These are phyloP conservation scores for Ceriagrion tenellum DNA, from an alignment of 2,888 invertebrate genomes.

Conservation along the genomic window DNA sequence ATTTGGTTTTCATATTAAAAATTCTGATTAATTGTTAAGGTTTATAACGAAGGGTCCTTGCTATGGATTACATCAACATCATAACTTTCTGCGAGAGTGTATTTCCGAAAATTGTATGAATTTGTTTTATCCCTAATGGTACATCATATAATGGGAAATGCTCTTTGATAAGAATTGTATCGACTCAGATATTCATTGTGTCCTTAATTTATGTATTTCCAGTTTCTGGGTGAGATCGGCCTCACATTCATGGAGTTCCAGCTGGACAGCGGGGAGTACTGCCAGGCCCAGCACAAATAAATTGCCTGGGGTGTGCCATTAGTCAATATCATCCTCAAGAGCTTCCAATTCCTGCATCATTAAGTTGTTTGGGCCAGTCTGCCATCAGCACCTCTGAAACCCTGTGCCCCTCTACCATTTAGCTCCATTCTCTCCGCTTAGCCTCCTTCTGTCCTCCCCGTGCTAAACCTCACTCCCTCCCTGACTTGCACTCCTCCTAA, in stretches of 20 bases:
- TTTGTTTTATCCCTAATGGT: not conserved
- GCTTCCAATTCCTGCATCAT: constrained; percentile 64
- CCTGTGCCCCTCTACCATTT: constrained; percentile 41
- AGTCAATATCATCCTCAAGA: constrained; percentile 45
- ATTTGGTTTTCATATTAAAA: too few species aligned
- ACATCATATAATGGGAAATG: too few species aligned
- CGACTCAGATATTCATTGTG: not conserved
- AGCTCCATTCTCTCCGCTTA: constrained; percentile 41
- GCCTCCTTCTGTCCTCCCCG: not conserved
- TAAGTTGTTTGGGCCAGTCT: constrained; percentile 53
- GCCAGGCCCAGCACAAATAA: constrained; percentile 99
- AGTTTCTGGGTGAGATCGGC: constrained; percentile 93
- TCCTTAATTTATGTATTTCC: constrained; percentile 78
- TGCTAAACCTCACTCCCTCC: not conserved
- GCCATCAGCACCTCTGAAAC: constrained; percentile 60
- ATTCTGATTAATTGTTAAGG: too few species aligned
- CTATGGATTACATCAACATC: too few species aligned
- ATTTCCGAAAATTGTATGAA: not conserved
- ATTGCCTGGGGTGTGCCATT: constrained; percentile 72
- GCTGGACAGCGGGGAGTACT: constrained; percentile 98
- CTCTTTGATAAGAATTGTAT: not conserved
- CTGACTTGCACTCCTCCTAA: constrained; percentile 60
- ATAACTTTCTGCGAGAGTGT: too few species aligned
- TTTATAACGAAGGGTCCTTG: too few species aligned
- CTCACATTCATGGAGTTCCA: constrained; percentile 98